These are phyloP conservation scores for Andrena minutula DNA, from an alignment of 2,888 invertebrate species.

Conservation along the genomic window DNA sequence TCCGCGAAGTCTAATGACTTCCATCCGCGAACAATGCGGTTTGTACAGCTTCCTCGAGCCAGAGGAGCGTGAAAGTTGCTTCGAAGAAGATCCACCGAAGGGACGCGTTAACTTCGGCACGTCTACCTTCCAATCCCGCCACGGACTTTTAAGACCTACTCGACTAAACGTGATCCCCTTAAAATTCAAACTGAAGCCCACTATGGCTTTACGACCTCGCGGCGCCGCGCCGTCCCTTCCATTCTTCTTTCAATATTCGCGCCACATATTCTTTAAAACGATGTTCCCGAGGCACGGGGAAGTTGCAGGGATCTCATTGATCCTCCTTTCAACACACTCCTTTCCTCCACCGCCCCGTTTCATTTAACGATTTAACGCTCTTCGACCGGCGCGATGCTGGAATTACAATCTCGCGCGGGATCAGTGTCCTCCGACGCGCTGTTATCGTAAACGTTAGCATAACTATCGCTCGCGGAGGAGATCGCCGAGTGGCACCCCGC, in stretches of 20 bases:
- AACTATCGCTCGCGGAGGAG: constrained; percentile 8
- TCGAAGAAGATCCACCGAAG: not conserved
- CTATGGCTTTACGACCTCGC: constrained; percentile 26
- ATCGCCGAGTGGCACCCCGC: not conserved
- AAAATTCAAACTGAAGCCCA: constrained; percentile 35
- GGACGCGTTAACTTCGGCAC: constrained; percentile 16
- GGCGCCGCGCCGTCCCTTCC: constrained; percentile 8
- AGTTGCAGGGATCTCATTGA: constrained; percentile 1
- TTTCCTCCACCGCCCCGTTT: not conserved
- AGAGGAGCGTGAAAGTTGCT: not conserved
- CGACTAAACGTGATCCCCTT: constrained; percentile 16
- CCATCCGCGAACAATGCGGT: constrained; percentile 1
- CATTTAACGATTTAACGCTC: not conserved
- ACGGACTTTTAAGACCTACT: constrained; percentile 23
- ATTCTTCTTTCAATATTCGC: constrained; percentile 30
- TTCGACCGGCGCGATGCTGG: too few species aligned
- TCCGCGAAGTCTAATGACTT: constrained; percentile 19
- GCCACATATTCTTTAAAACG: not conserved
- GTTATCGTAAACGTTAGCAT: constrained; percentile 14
- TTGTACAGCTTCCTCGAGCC: not conserved
- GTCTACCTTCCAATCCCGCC: constrained; percentile 7
- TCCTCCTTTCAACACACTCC: constrained; percentile 2
- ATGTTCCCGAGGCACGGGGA: constrained; percentile 27
- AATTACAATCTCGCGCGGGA: constrained; percentile 1
- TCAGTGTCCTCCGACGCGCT: not conserved